phyloP scores from a whole-genome alignment of 1,140 invertebrate species.

The Antheraea pernyi region DNA sequence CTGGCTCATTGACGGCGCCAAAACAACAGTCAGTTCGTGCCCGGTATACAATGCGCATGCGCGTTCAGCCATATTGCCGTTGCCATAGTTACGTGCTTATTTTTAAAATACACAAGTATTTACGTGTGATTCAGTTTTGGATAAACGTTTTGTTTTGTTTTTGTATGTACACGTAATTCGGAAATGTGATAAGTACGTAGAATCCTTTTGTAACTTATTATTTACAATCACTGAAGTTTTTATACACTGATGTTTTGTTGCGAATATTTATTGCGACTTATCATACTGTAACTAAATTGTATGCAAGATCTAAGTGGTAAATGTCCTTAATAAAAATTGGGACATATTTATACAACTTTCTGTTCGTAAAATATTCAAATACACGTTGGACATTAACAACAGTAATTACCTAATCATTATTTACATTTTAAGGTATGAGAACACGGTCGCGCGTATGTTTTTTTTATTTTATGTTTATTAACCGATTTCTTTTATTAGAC shows the following conservation, averaged over 20 bases:
- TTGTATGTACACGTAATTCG: background rate
- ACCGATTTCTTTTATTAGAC: too few species aligned
- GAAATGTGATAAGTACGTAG: constrained; percentile 9
- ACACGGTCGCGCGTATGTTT: too few species aligned
- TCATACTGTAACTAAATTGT: background rate
- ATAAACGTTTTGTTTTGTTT: background rate
- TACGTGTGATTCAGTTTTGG: constrained; percentile 17
- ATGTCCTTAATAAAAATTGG: too few species aligned
- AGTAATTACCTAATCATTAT: too few species aligned
- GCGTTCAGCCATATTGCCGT: constrained; percentile 44
- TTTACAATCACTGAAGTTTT: background rate
- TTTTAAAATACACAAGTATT: constrained; percentile 36
- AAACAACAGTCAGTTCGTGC: constrained; percentile 55
- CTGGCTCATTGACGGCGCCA: constrained; percentile 40
- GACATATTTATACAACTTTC: too few species aligned
- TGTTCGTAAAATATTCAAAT: too few species aligned
- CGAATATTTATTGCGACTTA: constrained; percentile 1
- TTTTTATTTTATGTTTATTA: too few species aligned
- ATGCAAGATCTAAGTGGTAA: too few species aligned
- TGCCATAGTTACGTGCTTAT: constrained; percentile 55
- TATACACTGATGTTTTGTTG: background rate
- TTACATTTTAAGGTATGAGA: too few species aligned
- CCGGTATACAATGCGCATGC: constrained; percentile 46
- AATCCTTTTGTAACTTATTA: background rate
- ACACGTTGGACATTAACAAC: too few species aligned